Evolutionary conservation across 2,888 invertebrate species (phyloP).

Genomic region (Gastrophysa polygoni): DNA sequence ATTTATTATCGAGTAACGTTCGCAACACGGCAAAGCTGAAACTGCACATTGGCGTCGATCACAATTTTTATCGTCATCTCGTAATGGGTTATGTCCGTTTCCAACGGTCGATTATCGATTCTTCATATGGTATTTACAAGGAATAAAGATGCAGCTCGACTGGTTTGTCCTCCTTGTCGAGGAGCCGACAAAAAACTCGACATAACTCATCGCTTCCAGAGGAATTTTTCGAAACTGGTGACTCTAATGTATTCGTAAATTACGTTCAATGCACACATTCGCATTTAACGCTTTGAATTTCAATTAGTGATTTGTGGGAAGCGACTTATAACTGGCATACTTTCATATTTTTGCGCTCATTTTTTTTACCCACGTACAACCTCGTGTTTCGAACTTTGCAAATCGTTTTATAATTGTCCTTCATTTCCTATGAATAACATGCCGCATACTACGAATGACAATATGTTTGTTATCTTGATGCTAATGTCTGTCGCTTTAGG

Average conservation of each 20-base stretch:
- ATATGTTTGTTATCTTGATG: too few species aligned
- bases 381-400: too few species aligned
- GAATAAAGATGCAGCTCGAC: slow-evolving; percentile 31
- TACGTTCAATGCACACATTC: slow-evolving; percentile 24
- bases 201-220: slow-evolving; percentile 23
- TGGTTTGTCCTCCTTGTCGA: slow-evolving; percentile 32
- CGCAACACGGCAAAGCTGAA: slow-evolving; percentile 4
- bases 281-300: slow-evolving; percentile 23
- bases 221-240: slow-evolving; percentile 25
- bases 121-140: slow-evolving; percentile 32
- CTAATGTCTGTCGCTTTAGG: too few species aligned
- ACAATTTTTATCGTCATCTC: slow-evolving; percentile 26
- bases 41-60: slow-evolving; percentile 15
- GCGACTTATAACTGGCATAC: slow-evolving; percentile 3
- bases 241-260: slow-evolving; percentile 27
- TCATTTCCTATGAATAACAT: too few species aligned
- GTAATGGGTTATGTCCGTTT: slow-evolving; percentile 29
- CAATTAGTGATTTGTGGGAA: slow-evolving; percentile 14
- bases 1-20: not conserved
- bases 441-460: too few species aligned
- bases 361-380: too few species aligned
- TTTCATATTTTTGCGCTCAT: slow-evolving; percentile 1
- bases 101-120: slow-evolving; percentile 35
- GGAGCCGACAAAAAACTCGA: slow-evolving; percentile 19
- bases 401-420: too few species aligned